Base-by-base conservation (phyloP, 2,797 vertebrate species). In the Cryptoblepharus egeriae region DNA sequence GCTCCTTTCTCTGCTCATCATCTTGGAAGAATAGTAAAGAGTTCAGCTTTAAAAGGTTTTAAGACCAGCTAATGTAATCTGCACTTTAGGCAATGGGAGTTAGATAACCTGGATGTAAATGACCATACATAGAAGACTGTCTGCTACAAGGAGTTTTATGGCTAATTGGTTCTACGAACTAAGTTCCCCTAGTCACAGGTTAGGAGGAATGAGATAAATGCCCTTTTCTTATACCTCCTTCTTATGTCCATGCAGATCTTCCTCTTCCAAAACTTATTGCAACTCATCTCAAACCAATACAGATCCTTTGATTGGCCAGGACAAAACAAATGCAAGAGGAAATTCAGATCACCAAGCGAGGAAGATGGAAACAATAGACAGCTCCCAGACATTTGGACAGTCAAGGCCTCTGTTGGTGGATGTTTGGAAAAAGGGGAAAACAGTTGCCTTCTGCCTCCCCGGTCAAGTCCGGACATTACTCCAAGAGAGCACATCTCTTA, bases 401-500 rank as follows among this genome's bases (percentile, higher is more conserved):
- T 61, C 70, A 79, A 79, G 71, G 70, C 82, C 37, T 68, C 79
- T 77, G 45, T 72, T 80, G 64, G 35, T 68, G 30, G 18, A 73
- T 42, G 10, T 35, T 72, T 63, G 63, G 39, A 79, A 70, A 71
- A 42, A 72, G 60, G 45, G 24, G 57, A 79, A 70, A 42, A 82
- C 32, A 52, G 71, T 63, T 63, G 71, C 18, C 63, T 74, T 84
- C 49, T 68, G 70, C 30, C 55, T 75, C 55, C 32, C 11, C 24
- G 37, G 42, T 75, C 64, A 68, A 68, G 55, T 61, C 39, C 55
- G 65, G 55, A 60, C 61, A 37, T 74, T 79, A 74, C 55, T 69
- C 52, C 39, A 69, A 74, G 77, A 75, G n/a, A 49, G 30, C 61
- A 75, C 68, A 63, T 18, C 65, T 75, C 84, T 85, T 82, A 58